phyloP scores from a whole-genome alignment of 2,113 vertebrate genomes.

The Gracilinanus agilis region DNA sequence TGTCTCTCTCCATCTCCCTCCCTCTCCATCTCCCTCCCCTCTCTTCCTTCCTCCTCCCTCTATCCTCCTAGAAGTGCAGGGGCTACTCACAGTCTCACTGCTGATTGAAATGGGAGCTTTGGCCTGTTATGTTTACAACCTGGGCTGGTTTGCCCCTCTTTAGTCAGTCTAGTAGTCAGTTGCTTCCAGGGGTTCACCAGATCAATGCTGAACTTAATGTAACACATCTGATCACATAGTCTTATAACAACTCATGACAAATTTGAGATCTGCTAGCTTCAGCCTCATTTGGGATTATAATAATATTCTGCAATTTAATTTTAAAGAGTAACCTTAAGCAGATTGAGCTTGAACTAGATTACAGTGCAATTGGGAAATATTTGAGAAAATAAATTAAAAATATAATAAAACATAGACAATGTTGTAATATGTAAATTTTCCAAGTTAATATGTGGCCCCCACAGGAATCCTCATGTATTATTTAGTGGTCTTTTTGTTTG shows the following conservation, averaged over 20 bases:
- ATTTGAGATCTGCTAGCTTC: neutral
- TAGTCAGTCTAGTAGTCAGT: neutral
- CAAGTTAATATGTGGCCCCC: neutral
- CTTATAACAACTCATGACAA: neutral
- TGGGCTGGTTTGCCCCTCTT: neutral
- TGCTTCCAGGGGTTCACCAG: neutral
- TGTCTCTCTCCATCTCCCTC: neutral
- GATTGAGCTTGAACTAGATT: neutral
- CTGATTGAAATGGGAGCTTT: neutral
- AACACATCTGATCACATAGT: neutral
- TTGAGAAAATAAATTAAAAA: neutral
- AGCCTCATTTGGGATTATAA: neutral
- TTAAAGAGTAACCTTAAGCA: neutral
- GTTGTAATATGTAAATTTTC: neutral
- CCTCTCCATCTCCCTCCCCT: no score
- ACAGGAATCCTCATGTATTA: neutral
- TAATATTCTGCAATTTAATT: neutral
- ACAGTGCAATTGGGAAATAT: neutral
- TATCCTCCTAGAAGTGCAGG: neutral
- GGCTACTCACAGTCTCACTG: neutral
- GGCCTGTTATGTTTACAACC: neutral
- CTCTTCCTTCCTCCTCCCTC: neutral
- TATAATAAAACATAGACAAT: neutral
- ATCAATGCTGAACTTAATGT: neutral
- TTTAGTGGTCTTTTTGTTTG: neutral